phyloP scores from a whole-genome alignment of 2,797 vertebrate species.

The Astyanax mexicanus region DNA sequence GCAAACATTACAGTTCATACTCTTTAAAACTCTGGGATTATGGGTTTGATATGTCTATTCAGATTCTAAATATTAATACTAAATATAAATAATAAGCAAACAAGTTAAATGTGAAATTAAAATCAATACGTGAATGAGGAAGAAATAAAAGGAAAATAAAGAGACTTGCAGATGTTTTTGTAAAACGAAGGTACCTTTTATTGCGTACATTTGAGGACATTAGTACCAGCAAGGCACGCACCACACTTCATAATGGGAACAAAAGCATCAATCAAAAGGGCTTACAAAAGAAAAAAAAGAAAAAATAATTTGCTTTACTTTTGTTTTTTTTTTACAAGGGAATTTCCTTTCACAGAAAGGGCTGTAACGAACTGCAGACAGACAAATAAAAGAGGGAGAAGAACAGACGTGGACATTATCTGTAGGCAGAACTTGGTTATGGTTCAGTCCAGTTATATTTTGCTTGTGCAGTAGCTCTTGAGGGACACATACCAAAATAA shows the following conservation, averaged over 20 bases:
- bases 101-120: not conserved
- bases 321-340: slow-evolving; percentile 64
- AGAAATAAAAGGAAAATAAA: slow-evolving; percentile 38
- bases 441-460: slow-evolving; percentile 1
- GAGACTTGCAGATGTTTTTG: slow-evolving; percentile 50
- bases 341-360: slow-evolving; percentile 98
- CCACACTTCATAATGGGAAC: slow-evolving; percentile 76
- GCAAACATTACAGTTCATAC: too few relatives aligned
- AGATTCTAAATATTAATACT: not conserved
- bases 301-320: slow-evolving; percentile 49
- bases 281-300: slow-evolving; percentile 63
- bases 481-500: slow-evolving; percentile 2
- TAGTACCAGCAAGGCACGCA: slow-evolving; percentile 87
- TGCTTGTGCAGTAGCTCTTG: not conserved
- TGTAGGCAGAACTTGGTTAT: not conserved
- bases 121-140: not conserved
- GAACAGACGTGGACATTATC: slow-evolving; percentile 19
- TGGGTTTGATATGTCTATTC: too few relatives aligned
- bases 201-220: slow-evolving; percentile 81
- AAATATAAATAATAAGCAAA: too few relatives aligned
- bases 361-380: slow-evolving; percentile 65
- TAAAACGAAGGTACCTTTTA: slow-evolving; percentile 89
- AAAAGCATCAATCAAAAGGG: slow-evolving; percentile 66
- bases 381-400: slow-evolving; percentile 20
- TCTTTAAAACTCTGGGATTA: too few relatives aligned